Evolutionary conservation across 2,797 vertebrate genomes (phyloP).

Genomic region (Smutsia gigantea): DNA sequence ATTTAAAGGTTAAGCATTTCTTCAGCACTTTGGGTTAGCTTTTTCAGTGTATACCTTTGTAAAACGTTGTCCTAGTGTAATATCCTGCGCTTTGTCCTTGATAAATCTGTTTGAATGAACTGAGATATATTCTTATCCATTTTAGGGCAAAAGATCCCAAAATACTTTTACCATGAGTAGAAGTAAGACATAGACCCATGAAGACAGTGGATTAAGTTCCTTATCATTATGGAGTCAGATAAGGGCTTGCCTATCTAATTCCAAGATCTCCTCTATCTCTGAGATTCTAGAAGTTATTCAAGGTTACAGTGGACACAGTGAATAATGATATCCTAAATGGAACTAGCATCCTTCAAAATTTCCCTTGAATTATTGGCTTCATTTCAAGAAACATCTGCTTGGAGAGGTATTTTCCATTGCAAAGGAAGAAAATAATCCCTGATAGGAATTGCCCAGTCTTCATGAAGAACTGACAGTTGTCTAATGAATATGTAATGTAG

Average conservation of each 20-base stretch:
- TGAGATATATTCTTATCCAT: neutral
- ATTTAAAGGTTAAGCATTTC: neutral
- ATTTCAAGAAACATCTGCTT: slow-evolving; percentile 30
- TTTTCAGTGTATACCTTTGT: neutral
- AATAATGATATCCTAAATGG: neutral
- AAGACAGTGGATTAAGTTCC: neutral
- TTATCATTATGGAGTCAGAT: neutral
- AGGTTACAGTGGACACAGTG: neutral
- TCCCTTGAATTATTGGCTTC: neutral
- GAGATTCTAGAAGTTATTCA: neutral
- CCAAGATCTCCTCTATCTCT: neutral
- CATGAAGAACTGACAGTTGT: neutral
- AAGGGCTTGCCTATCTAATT: neutral
- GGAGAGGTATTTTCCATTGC: neutral
- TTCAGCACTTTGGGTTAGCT: neutral
- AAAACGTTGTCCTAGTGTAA: neutral
- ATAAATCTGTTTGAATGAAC: neutral
- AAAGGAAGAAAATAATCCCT: slow-evolving; percentile 32
- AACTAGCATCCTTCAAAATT: neutral
- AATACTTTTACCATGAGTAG: neutral
- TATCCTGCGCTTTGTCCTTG: neutral
- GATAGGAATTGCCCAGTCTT: neutral
- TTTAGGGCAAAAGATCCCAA: neutral
- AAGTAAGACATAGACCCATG: neutral
- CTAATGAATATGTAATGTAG: neutral